These are phyloP conservation scores for Epizoanthus scotinus DNA, from an alignment of 92 coral and sea anemone genomes.

Conservation along the genomic window DNA sequence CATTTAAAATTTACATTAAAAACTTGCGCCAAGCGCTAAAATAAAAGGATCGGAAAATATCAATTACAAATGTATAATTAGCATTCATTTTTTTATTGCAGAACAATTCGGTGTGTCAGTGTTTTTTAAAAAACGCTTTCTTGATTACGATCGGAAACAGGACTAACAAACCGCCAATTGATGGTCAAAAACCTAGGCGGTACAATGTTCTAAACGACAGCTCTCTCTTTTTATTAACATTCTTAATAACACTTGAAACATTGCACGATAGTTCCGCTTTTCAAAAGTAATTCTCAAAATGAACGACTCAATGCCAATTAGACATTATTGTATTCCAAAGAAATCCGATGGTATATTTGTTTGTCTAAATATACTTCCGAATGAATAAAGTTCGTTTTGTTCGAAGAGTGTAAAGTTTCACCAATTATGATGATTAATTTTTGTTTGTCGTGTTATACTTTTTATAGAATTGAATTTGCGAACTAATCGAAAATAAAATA, in stretches of 20 bases:
- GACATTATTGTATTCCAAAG: conserved; percentile 12
- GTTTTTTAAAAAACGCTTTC: neutral
- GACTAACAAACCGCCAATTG: neutral
- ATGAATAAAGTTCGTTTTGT: neutral
- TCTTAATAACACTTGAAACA: conserved; percentile 27
- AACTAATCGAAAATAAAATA: too few species aligned
- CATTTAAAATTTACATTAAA: too few species aligned
- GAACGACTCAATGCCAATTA: conserved; percentile 2
- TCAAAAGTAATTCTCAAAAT: neutral
- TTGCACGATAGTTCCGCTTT: conserved; percentile 1
- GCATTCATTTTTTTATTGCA: too few species aligned
- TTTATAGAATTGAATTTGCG: neutral
- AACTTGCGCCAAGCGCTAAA: too few species aligned
- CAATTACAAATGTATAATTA: too few species aligned
- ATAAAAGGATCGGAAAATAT: too few species aligned
- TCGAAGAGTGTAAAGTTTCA: neutral
- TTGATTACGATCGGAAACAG: conserved; percentile 6
- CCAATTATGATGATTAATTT: neutral
- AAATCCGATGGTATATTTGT: neutral
- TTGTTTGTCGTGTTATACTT: neutral
- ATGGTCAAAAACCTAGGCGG: neutral
- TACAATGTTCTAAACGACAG: conserved; percentile 1
- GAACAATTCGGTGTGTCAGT: too few species aligned
- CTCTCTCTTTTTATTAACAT: neutral
- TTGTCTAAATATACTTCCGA: neutral